phyloP scores from a whole-genome alignment of 2,797 vertebrate species.

The Cirrhinus molitorella region DNA sequence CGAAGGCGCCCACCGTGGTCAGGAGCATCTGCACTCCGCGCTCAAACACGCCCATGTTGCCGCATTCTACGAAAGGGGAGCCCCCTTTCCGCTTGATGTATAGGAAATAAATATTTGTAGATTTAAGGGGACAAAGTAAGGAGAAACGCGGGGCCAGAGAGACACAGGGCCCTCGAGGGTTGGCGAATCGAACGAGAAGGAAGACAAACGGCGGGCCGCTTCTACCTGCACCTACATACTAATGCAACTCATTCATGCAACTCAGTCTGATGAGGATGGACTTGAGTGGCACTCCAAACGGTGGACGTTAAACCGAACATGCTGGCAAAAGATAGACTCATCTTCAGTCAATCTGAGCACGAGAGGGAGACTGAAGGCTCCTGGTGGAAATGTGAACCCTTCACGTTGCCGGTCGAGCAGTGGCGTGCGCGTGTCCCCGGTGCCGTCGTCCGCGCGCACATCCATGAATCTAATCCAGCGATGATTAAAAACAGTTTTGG shows the following conservation, averaged over 20 bases:
- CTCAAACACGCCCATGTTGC: constrained; percentile 99
- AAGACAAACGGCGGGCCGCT: constrained; percentile 51
- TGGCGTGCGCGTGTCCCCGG: constrained; percentile 10
- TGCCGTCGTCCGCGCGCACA: constrained; percentile 24
- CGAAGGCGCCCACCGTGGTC: constrained; percentile 99
- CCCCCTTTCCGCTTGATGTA: constrained; percentile 85
- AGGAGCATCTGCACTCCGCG: constrained; percentile 99
- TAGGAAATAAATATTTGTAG: constrained; percentile 84
- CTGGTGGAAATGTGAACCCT: neutral
- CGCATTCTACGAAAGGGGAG: constrained; percentile 98
- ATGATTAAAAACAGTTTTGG: neutral
- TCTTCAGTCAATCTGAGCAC: neutral
- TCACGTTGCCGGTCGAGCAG: constrained; percentile 24
- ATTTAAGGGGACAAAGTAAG: constrained; percentile 78
- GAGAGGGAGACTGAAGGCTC: neutral
- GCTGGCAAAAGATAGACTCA: neutral
- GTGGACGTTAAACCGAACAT: neutral
- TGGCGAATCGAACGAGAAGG: constrained; percentile 59
- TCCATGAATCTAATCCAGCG: constrained; percentile 52
- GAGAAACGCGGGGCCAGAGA: constrained; percentile 70
- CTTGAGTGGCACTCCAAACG: neutral
- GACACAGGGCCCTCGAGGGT: constrained; percentile 64
- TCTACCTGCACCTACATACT: constrained; percentile 14
- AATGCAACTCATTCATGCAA: constrained; percentile 1
- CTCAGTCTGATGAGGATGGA: neutral